These are phyloP conservation scores for Magallana ariakensis DNA, from an alignment of 1,140 invertebrate species.

Conservation along the genomic window DNA sequence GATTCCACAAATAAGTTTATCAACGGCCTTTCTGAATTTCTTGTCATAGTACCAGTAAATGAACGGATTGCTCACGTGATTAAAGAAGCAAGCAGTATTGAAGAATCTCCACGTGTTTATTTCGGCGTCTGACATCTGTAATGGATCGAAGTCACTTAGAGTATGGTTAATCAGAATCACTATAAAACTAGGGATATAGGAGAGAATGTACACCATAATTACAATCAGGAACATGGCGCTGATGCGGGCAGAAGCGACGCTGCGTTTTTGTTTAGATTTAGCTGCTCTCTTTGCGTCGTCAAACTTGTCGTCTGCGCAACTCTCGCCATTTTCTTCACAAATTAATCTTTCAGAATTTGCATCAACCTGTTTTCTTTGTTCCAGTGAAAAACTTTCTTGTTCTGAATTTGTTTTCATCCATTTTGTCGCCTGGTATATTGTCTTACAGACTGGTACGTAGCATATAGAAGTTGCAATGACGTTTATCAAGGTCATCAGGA, in stretches of 20 bases:
- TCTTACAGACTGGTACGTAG: neutral
- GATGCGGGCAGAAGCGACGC: neutral
- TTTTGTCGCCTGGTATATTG: neutral
- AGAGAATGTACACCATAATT: neutral
- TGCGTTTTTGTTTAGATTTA: neutral
- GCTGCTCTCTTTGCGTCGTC: neutral
- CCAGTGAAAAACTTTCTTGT: neutral
- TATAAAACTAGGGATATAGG: neutral
- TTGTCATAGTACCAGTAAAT: conserved; percentile 32
- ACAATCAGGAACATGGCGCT: conserved; percentile 1
- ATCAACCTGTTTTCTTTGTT: neutral
- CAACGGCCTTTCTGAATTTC: neutral
- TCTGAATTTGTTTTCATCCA: neutral
- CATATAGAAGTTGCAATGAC: neutral
- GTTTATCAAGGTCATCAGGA: neutral
- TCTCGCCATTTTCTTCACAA: neutral
- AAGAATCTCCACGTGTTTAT: conserved; percentile 10
- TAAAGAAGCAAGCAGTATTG: neutral
- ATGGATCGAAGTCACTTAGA: neutral
- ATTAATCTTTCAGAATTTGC: neutral
- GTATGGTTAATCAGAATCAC: neutral
- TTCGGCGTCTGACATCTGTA: neutral
- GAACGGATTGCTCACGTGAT: neutral
- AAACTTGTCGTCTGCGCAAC: neutral
- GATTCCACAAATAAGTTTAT: neutral